These are phyloP conservation scores for Apomyelois bistriatella DNA, from an alignment of 2,888 invertebrate species.

Conservation along the genomic window DNA sequence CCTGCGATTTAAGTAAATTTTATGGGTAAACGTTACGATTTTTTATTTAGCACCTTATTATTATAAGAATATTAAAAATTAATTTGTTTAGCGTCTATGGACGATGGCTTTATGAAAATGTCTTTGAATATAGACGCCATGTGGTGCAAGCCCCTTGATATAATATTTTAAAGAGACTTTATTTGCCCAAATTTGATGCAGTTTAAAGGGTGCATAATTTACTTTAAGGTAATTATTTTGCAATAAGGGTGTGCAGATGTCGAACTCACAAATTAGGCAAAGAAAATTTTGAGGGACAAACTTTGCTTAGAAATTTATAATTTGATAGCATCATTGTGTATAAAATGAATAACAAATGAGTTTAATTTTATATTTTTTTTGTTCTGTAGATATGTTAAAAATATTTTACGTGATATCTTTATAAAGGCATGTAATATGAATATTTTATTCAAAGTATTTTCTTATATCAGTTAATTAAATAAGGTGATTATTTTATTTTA, in stretches of 20 bases:
- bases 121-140: slow-evolving; percentile 63
- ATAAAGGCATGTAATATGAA: too few species aligned
- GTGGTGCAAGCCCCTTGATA: slow-evolving; percentile 60
- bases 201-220: slow-evolving; percentile 78
- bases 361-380: too few species aligned
- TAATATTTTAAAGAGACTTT: slow-evolving; percentile 61
- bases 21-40: too few species aligned
- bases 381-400: too few species aligned
- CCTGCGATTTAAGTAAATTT: too few species aligned
- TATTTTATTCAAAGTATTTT: too few species aligned
- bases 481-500: too few species aligned
- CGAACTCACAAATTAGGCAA: slow-evolving; percentile 52
- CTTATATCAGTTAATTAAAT: too few species aligned
- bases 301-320: slow-evolving; percentile 53
- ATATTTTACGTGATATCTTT: too few species aligned
- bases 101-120: slow-evolving; percentile 48
- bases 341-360: slow-evolving; percentile 36
- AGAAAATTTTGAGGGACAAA: slow-evolving; percentile 58
- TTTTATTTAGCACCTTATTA: too few species aligned
- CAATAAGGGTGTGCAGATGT: slow-evolving; percentile 74
- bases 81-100: too few species aligned
- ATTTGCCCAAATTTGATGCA: slow-evolving; percentile 72
- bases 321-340: slow-evolving; percentile 46
- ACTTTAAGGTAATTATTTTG: slow-evolving; percentile 73
- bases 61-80: background rate